Base-by-base conservation (phyloP, 2,113 vertebrate species). In the Mola mola region DNA sequence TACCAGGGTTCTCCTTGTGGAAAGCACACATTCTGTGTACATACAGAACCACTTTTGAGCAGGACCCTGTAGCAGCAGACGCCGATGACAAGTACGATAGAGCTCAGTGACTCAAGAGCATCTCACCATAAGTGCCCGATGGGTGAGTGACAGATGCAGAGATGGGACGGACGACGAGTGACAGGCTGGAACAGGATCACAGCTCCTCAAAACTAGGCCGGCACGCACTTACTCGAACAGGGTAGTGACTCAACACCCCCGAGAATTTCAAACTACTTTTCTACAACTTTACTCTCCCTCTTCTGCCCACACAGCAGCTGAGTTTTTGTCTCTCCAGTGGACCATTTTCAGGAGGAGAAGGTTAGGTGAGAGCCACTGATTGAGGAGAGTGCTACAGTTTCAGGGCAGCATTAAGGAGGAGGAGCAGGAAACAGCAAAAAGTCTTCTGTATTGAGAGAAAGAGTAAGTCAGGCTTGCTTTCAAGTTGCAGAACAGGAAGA, bases 81-180 rank as follows among this genome's bases (percentile, higher is more conserved):
- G 16, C 19, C 38, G 12, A 46, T 7, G 31, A 49, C 19, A 41
- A 19, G n/a, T 1, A 33, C 20, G 20, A 42, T 33, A 12, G 34
- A 36, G 21, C 29, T 37, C 22, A 6, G 34, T 72, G 81, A 89
- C 72, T 88, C 81, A 84, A 86, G 42, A 43, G 64, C 81, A 68
- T 74, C 50, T 38, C 15, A 55, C 21, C 75, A 61, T 59, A 34
- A 75, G 70, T 72, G 64, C 72, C 29, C 26, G 60, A 79, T 20
- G 70, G 29, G 48, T 56, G 75, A 83, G 57, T 75, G 85, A 79
- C 72, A 85, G 68, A 66, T 69, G 78, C 69, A 79, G 72, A 82
- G 69, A 86, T 87, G 82, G 85, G 85, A 85, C 88, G 82, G 73
- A 83, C 75, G 60, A 72, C 17, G 41, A 87, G 81, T 81, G 88